Evolutionary conservation across 2,888 invertebrate genomes (phyloP), one percentile per base, ranked within the genome.

Genomic region (Cloeon dipterum): DNA sequence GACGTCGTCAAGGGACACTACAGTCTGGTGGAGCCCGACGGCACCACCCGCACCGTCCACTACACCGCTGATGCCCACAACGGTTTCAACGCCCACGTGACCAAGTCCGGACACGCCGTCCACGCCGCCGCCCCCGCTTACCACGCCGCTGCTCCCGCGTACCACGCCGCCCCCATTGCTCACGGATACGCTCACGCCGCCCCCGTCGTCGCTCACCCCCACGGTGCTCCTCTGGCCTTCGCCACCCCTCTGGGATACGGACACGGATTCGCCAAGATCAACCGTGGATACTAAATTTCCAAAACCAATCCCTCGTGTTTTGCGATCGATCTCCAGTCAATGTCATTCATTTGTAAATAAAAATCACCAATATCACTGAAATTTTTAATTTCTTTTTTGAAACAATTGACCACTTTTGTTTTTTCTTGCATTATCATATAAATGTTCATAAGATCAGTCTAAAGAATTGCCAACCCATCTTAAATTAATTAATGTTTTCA

Each of bases 101-200:
- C 63, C 53, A 61, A 62, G 47, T 53, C 57, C 42, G 67, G 68
- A 2, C 67, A 67, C 41, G 64, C 65, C 0, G 60, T 13, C 2
- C 26, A 35, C n/a, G n/a, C n/a, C 36, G 62, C 25, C n/a, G 25
- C 25, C 8, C 25, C 25, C 25, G 25, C 23, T n/a, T 25, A 10
- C 8, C 25, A 23, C 25, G n/a, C 25, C 25, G 43, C 63, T n/a
- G 8, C 68, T 17, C 56, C 62, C 10, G 65, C 68, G 38, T n/a
- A n/a, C n/a, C 68, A n/a, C 17, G 56, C 62, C 10, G 65, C 68
- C 38, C 36, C 44, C 25, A 32, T 10, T n/a, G 25, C 8, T n/a
- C n/a, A 23, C n/a, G n/a, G n/a, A n/a, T n/a, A n/a, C 4, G 8
- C n/a, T 11, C 8, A 10, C 25, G 25, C 25, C 25, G 25, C 25